phyloP scores from a whole-genome alignment of 2,113 vertebrate genomes.

The Eudyptes chrysolophus region DNA sequence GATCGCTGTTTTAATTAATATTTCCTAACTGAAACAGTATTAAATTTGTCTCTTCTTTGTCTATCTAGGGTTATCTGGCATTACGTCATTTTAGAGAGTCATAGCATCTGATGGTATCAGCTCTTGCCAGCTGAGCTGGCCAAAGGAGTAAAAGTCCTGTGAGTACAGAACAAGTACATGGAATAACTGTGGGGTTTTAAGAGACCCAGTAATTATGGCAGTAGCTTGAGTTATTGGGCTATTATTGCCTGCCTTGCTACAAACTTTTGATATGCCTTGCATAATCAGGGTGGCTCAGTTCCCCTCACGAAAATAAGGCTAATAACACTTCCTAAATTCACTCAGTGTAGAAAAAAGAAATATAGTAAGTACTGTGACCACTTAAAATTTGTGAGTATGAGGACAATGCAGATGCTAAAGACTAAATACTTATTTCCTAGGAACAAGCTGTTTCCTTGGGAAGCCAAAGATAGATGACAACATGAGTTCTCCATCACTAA shows the following conservation, averaged over 20 bases:
- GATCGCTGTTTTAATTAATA: background rate
- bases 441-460: background rate
- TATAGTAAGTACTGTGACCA: background rate
- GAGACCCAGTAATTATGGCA: background rate
- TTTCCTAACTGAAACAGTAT: background rate
- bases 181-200: background rate
- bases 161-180: background rate
- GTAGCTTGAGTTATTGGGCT: background rate
- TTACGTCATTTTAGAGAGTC: background rate
- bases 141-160: background rate
- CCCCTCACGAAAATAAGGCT: background rate
- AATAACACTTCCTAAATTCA: background rate
- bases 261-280: background rate
- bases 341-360: background rate
- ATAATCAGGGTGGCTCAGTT: background rate
- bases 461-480: background rate
- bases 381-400: background rate
- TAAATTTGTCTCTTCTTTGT: background rate
- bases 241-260: background rate
- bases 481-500: background rate
- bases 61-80: background rate
- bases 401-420: background rate
- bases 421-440: background rate
- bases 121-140: background rate
- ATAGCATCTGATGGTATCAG: background rate